Base-by-base conservation (phyloP, 2,888 invertebrate genomes). In the Ichneumoninae sp. region DNA sequence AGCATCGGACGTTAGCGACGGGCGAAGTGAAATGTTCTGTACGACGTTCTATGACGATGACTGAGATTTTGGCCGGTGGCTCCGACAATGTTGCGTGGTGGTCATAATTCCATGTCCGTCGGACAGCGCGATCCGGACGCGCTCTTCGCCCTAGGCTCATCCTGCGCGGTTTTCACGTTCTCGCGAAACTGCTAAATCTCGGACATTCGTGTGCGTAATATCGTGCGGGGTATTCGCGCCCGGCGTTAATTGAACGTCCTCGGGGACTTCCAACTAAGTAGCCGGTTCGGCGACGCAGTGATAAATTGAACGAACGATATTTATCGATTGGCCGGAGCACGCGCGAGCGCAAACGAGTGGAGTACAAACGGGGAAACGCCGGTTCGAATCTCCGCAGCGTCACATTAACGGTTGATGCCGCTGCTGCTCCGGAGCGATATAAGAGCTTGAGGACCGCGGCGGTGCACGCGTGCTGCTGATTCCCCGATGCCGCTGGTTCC, bases 301-400 rank as follows among this genome's bases (percentile, higher is more conserved):
- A 91, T 91, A 90, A 91, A 91, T 90, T 89, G 89, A 89, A 89
- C 88, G 87, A 83, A 88, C 87, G 88, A 91, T 91, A 91, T 91
- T 91, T 91, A 91, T 91, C 85, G 90, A 90, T 89, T 88, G 88
- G 87, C 84, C 57, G 80, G 70, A 30, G 47, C 26, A 8, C 74
- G 75, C 75, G 52, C 50, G 62, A 30, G 54, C 57, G 68, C 54
- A 69, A 78, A 69, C 74, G 76, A 54, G 68, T 50, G 19, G 52
- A 78, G 22, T 80, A 33, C 16, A 71, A 76, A 66, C 76, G 36
- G 70, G 19, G 69, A 54, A 81, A 83, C 78, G 69, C 77, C 26
- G 65, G 69, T 72, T 80, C 57, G 75, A 65, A 72, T 77, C 65
- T 66, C 47, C 60, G 62, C 57, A 79, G 71, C 57, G 79, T 86